These are phyloP conservation scores for Mycetomoellerius zeteki DNA, from an alignment of 1,140 invertebrate genomes.

Conservation along the genomic window DNA sequence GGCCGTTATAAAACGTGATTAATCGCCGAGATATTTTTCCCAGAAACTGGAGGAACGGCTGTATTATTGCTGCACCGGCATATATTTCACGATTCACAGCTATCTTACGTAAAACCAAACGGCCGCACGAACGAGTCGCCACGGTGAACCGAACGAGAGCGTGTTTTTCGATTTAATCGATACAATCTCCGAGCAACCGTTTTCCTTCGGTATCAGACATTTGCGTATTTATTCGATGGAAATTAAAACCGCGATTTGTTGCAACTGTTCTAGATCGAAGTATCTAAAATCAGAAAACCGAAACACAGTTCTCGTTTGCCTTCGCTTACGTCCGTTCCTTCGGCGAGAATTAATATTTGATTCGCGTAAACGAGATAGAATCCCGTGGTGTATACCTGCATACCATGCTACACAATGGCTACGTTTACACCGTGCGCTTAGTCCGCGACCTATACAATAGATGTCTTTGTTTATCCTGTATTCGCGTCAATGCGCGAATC, in stretches of 20 bases:
- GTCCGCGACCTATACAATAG: too few relatives aligned
- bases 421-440: too few relatives aligned
- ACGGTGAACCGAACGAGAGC: neutral
- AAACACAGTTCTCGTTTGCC: neutral
- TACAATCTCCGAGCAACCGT: constrained; percentile 24
- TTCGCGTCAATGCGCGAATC: constrained; percentile 29
- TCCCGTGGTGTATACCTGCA: neutral
- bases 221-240: constrained; percentile 47
- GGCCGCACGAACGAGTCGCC: neutral
- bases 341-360: constrained; percentile 17
- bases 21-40: constrained; percentile 14
- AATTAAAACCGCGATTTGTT: constrained; percentile 44
- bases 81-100: constrained; percentile 11
- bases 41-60: neutral
- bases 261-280: neutral
- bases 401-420: too few relatives aligned
- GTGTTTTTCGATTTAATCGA: constrained; percentile 47
- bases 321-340: neutral
- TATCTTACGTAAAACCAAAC: neutral
- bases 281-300: neutral
- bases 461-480: too few relatives aligned
- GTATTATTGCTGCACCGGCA: neutral
- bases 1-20: constrained; percentile 28
- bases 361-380: neutral
- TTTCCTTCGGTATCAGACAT: constrained; percentile 41